Evolutionary conservation across 2,797 vertebrate genomes (phyloP), one percentile per base, ranked within the genome.

Genomic region (Antennarius maculatus): DNA sequence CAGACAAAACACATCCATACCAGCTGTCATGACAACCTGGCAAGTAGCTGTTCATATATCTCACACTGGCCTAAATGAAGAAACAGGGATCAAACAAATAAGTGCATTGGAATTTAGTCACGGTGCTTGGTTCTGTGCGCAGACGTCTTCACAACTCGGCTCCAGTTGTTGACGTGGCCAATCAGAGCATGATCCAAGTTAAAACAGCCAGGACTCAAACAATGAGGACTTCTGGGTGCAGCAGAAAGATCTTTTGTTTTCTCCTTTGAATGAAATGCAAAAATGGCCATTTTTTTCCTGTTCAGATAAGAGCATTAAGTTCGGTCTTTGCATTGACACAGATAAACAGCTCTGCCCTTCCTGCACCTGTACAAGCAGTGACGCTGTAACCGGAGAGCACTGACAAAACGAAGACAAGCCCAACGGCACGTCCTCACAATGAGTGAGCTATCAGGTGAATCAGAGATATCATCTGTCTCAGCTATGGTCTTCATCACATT

Each of bases 291-390:
- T 28, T 60, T 59, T 80, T 57, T 69, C 64, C 15, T 42, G 54
- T 46, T 76, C 53, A 50, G 31, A 37, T 53, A 23, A 3, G 10
- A 50, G 11, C n/a, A n/a, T 23, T 58, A 7, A 16, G 13, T 66
- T 73, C 62, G 71, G 71, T 69, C 57, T 46, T 6, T 1, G 50
- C 11, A 52, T 59, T 64, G 65, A 70, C 60, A 71, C 41, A 57
- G 64, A 81, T 43, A 28, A 59, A 56, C 69, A 52, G 18, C 23
- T 47, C 23, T 57, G 54, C 66, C 53, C 12, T 58, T 49, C 55
- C 7, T 42, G 60, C 78, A 83, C 79, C 80, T 80, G 75, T 71
- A 43, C 29, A 79, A 86, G 74, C 76, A 77, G 43, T 49, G 56
- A 66, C 12, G 5, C 11, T 45, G 66, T 60, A 66, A 81, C 69